phyloP scores from a whole-genome alignment of 2,797 vertebrate genomes.

The Eulemur coronatus region DNA sequence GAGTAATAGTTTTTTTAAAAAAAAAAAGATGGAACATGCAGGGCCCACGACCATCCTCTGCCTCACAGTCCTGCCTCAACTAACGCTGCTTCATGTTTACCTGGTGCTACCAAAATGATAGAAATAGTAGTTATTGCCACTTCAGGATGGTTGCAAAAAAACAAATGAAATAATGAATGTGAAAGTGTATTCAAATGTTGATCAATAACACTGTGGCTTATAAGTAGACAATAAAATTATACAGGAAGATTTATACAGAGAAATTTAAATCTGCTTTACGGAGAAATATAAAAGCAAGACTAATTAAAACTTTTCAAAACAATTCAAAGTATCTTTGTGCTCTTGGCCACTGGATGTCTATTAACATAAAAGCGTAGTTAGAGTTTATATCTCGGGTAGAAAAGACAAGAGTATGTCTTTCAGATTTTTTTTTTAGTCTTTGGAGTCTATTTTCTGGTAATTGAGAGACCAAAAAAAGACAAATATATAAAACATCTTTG shows the following conservation, averaged over 20 bases:
- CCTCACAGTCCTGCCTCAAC: rapidly evolving
- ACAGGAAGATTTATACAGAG: not conserved
- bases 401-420: not conserved
- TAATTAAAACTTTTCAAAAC: not conserved
- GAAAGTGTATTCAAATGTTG: not conserved
- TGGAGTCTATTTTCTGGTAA: not conserved
- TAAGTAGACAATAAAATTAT: not conserved
- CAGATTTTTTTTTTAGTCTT: not conserved
- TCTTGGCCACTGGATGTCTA: not conserved
- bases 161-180: not conserved
- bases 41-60: rapidly evolving
- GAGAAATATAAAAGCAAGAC: not conserved
- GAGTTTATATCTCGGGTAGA: not conserved
- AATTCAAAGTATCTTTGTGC: not conserved
- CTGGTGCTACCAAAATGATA: not conserved
- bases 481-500: not conserved
- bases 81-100: rapidly evolving
- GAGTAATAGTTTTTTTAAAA: not conserved
- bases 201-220: not conserved
- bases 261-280: not conserved
- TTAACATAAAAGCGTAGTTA: not conserved
- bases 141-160: not conserved
- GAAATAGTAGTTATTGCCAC: not conserved
- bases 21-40: rapidly evolving
- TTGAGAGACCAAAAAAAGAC: not conserved